Percentiles rank a stretch among this genome's conserved stretches.
Conservation (phyloP, 2,797 vertebrate genomes). For the Lithobates sylvaticus region DNA sequence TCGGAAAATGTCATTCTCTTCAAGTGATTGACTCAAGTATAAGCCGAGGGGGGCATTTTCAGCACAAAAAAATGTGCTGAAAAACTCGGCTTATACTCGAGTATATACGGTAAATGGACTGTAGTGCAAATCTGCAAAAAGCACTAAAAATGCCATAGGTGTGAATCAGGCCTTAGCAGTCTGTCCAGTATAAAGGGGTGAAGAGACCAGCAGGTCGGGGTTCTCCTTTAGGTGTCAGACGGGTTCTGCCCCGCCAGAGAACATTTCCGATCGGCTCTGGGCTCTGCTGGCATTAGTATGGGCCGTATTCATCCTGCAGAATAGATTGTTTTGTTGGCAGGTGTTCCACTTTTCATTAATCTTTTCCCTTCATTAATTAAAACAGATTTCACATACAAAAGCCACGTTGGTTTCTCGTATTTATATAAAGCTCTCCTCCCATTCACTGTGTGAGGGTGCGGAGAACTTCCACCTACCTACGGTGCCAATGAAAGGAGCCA, state of each 20-base stretch:
- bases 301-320: slow-evolving; percentile 25
- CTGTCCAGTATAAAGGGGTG: background rate
- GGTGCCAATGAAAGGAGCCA: slow-evolving; percentile 19
- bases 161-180: too few relatives aligned
- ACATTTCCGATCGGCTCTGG: background rate
- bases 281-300: slow-evolving; percentile 7
- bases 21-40: too few relatives aligned
- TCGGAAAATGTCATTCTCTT: too few relatives aligned
- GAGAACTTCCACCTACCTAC: slow-evolving; percentile 11
- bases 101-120: too few relatives aligned
- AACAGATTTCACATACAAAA: slow-evolving; percentile 29
- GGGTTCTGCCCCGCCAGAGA: background rate
- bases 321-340: slow-evolving; percentile 48
- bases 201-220: slow-evolving; percentile 12
- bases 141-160: too few relatives aligned
- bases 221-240: slow-evolving; percentile 8
- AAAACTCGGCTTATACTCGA: too few relatives aligned
- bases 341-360: slow-evolving; percentile 45
- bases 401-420: slow-evolving; percentile 19
- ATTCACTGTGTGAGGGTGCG: background rate
- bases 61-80: too few relatives aligned
- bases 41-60: too few relatives aligned
- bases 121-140: too few relatives aligned
- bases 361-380: slow-evolving; percentile 46
- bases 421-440: background rate